Evolutionary conservation across 2,113 vertebrate species (phyloP), one percentile per base, ranked within the genome.

Genomic region (Micromys minutus): DNA sequence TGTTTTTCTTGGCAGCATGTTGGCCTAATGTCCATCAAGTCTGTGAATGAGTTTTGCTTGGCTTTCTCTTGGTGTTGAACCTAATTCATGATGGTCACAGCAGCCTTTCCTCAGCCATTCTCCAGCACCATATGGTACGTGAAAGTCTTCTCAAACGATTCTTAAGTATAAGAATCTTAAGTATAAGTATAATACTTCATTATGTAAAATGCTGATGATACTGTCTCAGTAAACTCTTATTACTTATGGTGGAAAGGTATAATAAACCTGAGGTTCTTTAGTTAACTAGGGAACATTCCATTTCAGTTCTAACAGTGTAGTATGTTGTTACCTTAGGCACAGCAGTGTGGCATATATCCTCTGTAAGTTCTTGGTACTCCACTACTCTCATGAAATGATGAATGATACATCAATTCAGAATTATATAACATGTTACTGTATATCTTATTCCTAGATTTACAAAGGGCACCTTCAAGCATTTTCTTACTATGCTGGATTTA

Each of bases 1-100:
- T 98, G 93, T 98, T 99, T 98, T 97, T 97, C 91, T 98, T 98
- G 98, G 98, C 98, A 96, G 88, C 15, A 3, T 94, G 91, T 88
- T 93, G 88, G 52, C 71, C 90, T 96, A 47, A 96, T 95, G 94
- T 97, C 95, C 83, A 91, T 94, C 71, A 85, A 86, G 90, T 96
- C 90, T 97, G 97, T 93, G 97, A 98, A 98, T 84, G 89, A 97
- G 69, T 45, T 95, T 97, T 45, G 26, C 92, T 90, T 79, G 94
- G 90, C 71, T 97, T 96, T 59, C 19, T 96, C 72, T 89, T 96
- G 61, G 12, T 39, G 94, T 39, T 69, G 63, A 36, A 24, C 61
- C 65, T 21, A 79, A 95, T 91, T 7, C 10, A 31, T 91, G 11
- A 34, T 57, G 34, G 42, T 96, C 42, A 6, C 2, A 92, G 94